Base-by-base conservation (phyloP, 2,797 vertebrate genomes). In the Hirundo rustica region DNA sequence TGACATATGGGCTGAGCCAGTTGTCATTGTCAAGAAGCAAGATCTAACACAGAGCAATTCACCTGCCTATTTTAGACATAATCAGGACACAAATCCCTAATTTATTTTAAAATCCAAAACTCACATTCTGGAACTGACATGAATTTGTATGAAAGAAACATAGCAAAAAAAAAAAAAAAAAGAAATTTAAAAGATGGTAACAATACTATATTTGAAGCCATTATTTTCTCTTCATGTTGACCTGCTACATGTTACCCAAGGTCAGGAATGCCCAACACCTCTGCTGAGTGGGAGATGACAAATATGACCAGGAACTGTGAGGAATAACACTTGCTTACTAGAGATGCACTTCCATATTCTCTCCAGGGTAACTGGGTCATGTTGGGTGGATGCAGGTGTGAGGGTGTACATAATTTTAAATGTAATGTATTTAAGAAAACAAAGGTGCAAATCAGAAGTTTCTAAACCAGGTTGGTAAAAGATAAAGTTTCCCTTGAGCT, bases 281-380 rank as follows among this genome's bases (percentile, higher is more conserved):
- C 66, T 75, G 16, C 58, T 66, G 51, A 48, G 40, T 4, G 3
- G 40, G 22, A 92, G 36, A 60, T 64, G 27, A 21, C 30, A 67
- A 67, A 73, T 27, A 17, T 82, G 45, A 71, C 23, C 14, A 47
- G 9, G 15, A 65, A 10, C 26, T 29, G 25, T 71, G 36, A 42
- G 55, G 20, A 79, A 25, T 44, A 75, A 55, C 15, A 7, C 6
- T 50, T 53, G 11, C 7, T 70, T 18, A 26, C 11, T 42, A 17
- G 48, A 66, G 20, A 53, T 3, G 8, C 7, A 23, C 2, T 34
- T 36, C 38, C 0, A 0, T 50, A 36, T 11, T 88, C 42, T 82
- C 38, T 65, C 22, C 20, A 42, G 32, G 8, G 8, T 50, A 54
- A 61, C 18, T 23, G 38, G 51, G 7, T 58, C 4, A 1, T 14